Evolutionary conservation across 2,797 vertebrate species (phyloP), one percentile per base, ranked within the genome.

Genomic region (Todus mexicanus): DNA sequence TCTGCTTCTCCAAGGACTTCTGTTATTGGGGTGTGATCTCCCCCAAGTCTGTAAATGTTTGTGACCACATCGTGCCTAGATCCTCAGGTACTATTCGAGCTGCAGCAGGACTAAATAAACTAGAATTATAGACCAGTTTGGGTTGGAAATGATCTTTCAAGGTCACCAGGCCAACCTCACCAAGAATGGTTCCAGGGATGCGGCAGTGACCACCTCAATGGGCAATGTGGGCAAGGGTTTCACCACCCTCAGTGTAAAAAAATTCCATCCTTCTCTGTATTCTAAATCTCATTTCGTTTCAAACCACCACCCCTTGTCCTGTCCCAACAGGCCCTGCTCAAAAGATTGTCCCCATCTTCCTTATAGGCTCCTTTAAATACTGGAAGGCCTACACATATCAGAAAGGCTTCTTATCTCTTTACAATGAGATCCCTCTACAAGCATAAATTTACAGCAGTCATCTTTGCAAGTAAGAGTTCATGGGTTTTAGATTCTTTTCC

Each of bases 61-160:
- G n/a, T 27, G 18, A 15, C 19, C 59, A 35, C 0, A 10, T 0
- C 0, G 10, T 6, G 9, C 38, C 47, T 48, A 37, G 23, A 48
- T 7, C 50, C 26, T 1, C 9, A 7, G 2, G 2, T 5, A 3
- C 17, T 5, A 6, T 10, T 50, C 25, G 57, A 61, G 48, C 37
- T 51, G 15, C 31, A 15, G 37, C 7, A 9, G 16, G 20, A 45
- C 54, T 6, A n/a, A n/a, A 40, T 12, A 38, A 8, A 61, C 15
- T 25, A 35, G 20, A 23, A 57, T 14, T 21, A 22, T 8, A 57
- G n/a, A 10, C 13, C 40, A 15, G 27, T 42, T 40, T 29, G 9
- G 38, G 27, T 61, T 13, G 60, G 38, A 61, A 61, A 27, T 7
- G 18, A 31, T 27, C 21, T 20, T 29, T 42, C 7, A 31, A 40